Evolutionary conservation across 2,888 invertebrate species (phyloP), one percentile per base, ranked within the genome.

Genomic region (Synergus japonicus): DNA sequence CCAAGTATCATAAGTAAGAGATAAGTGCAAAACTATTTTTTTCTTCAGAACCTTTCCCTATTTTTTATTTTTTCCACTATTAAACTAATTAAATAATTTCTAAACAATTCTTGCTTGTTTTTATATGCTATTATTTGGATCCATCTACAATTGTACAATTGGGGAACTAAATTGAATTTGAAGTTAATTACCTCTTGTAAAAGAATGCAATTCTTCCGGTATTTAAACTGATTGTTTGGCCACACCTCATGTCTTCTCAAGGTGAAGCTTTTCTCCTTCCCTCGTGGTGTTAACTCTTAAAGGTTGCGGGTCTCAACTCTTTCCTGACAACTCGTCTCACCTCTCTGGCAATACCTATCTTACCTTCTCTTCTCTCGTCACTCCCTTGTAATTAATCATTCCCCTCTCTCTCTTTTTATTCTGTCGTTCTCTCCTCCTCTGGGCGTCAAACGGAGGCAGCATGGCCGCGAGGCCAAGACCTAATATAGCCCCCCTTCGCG

Each of bases 321-420:
- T 81, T 78, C 81, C 81, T 60, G 80, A 76, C 79, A 69, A 15
- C 46, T 44, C 67, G 29, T 69, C 76, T 77, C 80, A 64, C 77
- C 81, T 76, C 78, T 77, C 79, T 78, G 80, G 65, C 79, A 63
- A 29, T 79, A 78, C 78, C 82, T 64, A 76, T 78, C 67, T 81
- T 76, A 67, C 81, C 77, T 49, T 78, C 69, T 81, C 85, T 85
- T 85, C 82, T 86, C 87, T 86, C 88, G 88, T 89, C 90, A 89
- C 90, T 90, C 89, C 89, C 89, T 89, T 89, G 89, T 90, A 91
- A 91, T 91, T 91, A 91, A 91, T 91, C 91, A 91, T 90, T 90
- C 89, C 89, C 90, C 89, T 86, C 86, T 85, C 86, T 83, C 85
- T 82, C 78, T 77, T 60, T 22, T 58, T 12, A 10, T n/a, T 49